A percentile compares a stretch with the other conserved stretches of the same genome.
Conservation (phyloP, 2,797 vertebrate genomes). For the Sebastes elongatus region DNA sequence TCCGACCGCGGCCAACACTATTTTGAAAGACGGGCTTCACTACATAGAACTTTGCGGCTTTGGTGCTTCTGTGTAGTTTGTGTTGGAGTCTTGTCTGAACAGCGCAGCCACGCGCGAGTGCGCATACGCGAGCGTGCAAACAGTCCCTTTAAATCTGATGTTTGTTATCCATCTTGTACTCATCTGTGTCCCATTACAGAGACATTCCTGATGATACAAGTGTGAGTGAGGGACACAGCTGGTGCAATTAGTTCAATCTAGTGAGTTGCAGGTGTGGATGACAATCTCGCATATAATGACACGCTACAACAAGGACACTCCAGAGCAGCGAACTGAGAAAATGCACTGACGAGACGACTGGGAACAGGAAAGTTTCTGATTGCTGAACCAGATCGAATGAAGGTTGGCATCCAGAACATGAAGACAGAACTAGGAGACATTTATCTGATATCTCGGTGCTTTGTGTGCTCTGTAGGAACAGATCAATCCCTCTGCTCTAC, state of each 20-base stretch:
- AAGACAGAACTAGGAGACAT: constrained; percentile 33
- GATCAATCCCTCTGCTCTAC: constrained; percentile 53
- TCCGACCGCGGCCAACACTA: no score
- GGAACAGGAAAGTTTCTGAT: constrained; percentile 34
- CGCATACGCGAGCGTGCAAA: no score
- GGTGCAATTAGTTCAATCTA: constrained; percentile 38
- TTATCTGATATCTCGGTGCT: constrained; percentile 40
- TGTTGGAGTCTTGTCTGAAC: no score
- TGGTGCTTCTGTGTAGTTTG: fast-evolving
- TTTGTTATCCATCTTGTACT: not conserved
- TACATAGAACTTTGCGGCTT: no score
- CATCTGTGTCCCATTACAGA: constrained; percentile 3
- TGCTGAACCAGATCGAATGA: constrained; percentile 28
- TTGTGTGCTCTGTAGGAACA: constrained; percentile 45
- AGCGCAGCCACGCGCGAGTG: no score
- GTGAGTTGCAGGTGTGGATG: constrained; percentile 36
- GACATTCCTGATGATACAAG: not conserved
- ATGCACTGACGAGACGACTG: constrained; percentile 28
- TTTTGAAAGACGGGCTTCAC: no score
- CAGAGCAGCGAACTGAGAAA: constrained; percentile 28
- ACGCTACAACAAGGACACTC: not conserved
- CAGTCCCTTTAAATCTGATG: not conserved
- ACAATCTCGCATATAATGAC: constrained; percentile 46
- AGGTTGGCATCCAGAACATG: constrained; percentile 20
- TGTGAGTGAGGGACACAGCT: constrained; percentile 11